Conservation (phyloP, 2,113 vertebrate species). For the Mionectes macconnelli region DNA sequence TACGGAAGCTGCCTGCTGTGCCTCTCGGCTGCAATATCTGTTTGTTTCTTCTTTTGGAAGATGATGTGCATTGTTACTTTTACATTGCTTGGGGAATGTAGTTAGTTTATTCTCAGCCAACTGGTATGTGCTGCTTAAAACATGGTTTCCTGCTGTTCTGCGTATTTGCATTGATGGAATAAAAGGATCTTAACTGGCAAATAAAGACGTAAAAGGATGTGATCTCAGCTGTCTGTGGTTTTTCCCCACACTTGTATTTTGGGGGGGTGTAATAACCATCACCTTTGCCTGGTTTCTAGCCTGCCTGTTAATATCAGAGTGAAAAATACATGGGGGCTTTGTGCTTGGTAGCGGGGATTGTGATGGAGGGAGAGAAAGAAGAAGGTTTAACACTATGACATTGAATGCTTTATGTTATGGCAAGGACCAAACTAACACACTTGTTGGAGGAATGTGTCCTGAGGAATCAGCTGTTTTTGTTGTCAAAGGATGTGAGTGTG, state of each 20-base stretch:
- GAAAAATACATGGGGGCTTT: neutral
- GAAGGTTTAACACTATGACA: neutral
- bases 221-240: neutral
- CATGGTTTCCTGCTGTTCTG: slow-evolving; percentile 59
- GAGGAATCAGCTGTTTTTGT: neutral
- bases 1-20: slow-evolving; percentile 40
- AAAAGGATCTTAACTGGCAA: slow-evolving; percentile 65
- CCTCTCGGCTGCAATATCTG: slow-evolving; percentile 19
- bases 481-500: neutral
- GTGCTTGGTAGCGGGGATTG: neutral
- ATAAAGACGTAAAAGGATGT: slow-evolving; percentile 71
- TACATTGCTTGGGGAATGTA: slow-evolving; percentile 54
- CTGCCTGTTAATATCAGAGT: neutral
- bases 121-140: slow-evolving; percentile 50
- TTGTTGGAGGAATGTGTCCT: neutral
- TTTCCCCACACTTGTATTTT: neutral
- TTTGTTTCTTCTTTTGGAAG: slow-evolving; percentile 44
- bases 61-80: slow-evolving; percentile 28
- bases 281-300: neutral
- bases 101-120: slow-evolving; percentile 28
- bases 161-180: slow-evolving; percentile 53
- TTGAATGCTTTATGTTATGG: neutral
- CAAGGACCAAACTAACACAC: neutral
- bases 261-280: neutral
- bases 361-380: neutral